Evolutionary conservation across 2,113 vertebrate species (phyloP), one percentile per base, ranked within the genome.

Genomic region (Xenus cinereus): DNA sequence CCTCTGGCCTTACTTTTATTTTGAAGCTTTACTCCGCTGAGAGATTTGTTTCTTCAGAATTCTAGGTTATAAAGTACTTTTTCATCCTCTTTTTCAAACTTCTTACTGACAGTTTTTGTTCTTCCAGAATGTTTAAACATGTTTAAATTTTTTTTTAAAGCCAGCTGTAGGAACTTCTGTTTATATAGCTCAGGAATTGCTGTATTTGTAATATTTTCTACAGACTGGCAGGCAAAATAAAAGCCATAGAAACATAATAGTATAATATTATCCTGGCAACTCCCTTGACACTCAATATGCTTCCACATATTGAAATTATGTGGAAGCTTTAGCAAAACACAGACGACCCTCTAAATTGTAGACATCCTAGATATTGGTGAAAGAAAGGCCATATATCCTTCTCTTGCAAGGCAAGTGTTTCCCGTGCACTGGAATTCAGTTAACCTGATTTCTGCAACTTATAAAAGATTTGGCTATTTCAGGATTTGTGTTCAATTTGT

Each of bases 261-360:
- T 26, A 19, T 19, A 77, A 4, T 39, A 79, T 54, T 57, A 50
- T 79, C 19, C 19, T 54, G 57, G 13, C 12, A 54, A 24, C 9
- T 89, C 28, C 28, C 9, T 81, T 87, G 35, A 51, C 30, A 39
- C 18, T n/a, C n/a, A n/a, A n/a, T n/a, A n/a, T n/a, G n/a, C n/a
- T n/a, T n/a, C n/a, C n/a, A n/a, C n/a, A n/a, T n/a, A 24, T 9
- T 51, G n/a, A 76, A 94, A 77, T 68, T 60, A 32, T 5, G 3
- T 56, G 45, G 48, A 84, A 84, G 20, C 7, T 73, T 76, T 60
- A 59, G 8, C 46, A 83, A 63, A 86, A 54, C 14, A 63, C 21
- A 68, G n/a, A 6, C 1, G 0, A 33, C 48, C 12, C 32, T 7
- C 56, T 68, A 26, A 72, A 63, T 0, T 46, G 28, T 6, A 3